A percentile compares a stretch with the other conserved stretches of the same genome.
Conservation (phyloP, 2,888 invertebrate genomes). For the Athrips mouffetella region DNA sequence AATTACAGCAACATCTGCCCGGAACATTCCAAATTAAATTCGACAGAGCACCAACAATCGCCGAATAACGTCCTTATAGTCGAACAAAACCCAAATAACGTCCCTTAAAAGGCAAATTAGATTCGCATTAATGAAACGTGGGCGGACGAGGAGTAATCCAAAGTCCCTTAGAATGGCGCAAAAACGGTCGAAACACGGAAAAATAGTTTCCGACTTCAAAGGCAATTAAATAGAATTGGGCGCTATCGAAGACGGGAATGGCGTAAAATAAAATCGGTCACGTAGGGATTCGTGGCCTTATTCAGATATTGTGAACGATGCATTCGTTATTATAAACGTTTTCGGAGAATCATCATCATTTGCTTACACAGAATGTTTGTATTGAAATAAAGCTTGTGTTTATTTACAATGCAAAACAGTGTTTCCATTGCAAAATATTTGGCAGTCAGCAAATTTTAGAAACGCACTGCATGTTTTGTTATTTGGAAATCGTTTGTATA, state of each 20-base stretch:
- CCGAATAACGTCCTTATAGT: conserved; percentile 17
- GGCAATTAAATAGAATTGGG: conserved; percentile 67
- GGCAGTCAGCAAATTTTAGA: no score
- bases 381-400: no score
- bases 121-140: conserved; percentile 71
- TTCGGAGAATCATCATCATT: background rate
- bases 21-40: conserved; percentile 46
- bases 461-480: no score
- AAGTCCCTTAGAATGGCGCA: conserved; percentile 53
- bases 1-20: conserved; percentile 47
- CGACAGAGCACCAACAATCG: conserved; percentile 54
- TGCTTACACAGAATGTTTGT: background rate
- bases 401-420: no score
- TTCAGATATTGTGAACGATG: background rate
- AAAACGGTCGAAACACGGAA: conserved; percentile 59
- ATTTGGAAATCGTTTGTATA: no score
- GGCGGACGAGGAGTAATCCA: conserved; percentile 58
- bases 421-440: no score
- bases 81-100: conserved; percentile 48
- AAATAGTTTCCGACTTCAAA: conserved; percentile 67
- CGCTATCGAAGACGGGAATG: conserved; percentile 63
- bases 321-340: background rate
- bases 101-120: conserved; percentile 59
- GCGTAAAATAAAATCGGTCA: conserved; percentile 69
- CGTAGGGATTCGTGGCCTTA: conserved; percentile 37